Percentiles rank a stretch among this genome's conserved stretches.
Evolutionary conservation across 2,888 invertebrate genomes (phyloP).

Genomic region (Conus canariensis): DNA sequence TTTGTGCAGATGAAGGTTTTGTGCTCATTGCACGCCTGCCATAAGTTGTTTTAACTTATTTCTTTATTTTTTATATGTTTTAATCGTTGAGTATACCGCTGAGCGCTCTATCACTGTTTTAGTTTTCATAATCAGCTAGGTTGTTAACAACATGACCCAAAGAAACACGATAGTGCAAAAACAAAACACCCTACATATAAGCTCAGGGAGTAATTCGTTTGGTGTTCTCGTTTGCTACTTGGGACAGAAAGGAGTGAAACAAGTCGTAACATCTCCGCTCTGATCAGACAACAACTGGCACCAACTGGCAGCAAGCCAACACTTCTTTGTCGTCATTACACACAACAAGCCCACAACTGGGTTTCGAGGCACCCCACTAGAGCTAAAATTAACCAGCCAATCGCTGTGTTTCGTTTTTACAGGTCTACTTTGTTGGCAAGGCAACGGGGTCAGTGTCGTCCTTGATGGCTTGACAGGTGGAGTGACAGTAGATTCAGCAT

Average conservation of each 20-base stretch:
- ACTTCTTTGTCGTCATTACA: conserved; percentile 73
- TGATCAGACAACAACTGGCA: conserved; percentile 50
- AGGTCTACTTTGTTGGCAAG: conserved; percentile 77
- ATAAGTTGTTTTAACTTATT: no score
- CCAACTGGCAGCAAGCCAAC: conserved; percentile 72
- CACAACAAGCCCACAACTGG: conserved; percentile 64
- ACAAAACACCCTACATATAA: no score
- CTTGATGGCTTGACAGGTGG: conserved; percentile 80
- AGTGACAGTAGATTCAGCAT: conserved; percentile 83
- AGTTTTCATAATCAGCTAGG: background rate
- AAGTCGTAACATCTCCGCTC: conserved; percentile 35
- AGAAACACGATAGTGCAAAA: background rate
- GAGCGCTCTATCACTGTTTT: background rate
- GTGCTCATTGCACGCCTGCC: no score
- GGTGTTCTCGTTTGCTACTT: background rate
- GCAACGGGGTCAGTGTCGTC: conserved; percentile 80
- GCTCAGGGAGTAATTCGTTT: background rate
- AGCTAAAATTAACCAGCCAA: conserved; percentile 56
- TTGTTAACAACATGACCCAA: background rate
- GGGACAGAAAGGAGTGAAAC: background rate
- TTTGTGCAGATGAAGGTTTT: no score
- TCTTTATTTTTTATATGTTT: background rate
- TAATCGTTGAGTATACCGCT: background rate
- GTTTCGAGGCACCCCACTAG: conserved; percentile 72
- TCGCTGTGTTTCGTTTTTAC: conserved; percentile 63